phyloP scores from a whole-genome alignment of 30 jellyfish, hydroid and myxozoan genomes.

The Aurelia coerulea region DNA sequence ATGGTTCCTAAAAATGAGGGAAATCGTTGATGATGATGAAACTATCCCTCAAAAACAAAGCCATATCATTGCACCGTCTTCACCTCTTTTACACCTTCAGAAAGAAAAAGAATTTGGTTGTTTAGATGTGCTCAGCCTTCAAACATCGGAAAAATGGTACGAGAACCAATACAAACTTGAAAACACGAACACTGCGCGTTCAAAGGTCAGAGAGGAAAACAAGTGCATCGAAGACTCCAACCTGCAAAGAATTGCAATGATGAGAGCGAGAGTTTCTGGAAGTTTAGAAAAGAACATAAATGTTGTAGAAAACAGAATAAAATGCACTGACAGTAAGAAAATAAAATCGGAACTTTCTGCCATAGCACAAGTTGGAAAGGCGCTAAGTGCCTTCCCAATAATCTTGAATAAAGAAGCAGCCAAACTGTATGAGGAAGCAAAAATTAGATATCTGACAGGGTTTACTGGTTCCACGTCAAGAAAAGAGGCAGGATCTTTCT shows the following conservation, averaged over 20 bases:
- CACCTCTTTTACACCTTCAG: not conserved
- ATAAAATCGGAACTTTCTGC: constrained; percentile 4
- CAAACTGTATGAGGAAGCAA: constrained; percentile 1
- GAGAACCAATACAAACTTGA: constrained; percentile 9
- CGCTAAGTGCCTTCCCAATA: not conserved
- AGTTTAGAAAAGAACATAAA: not conserved
- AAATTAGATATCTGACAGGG: not conserved
- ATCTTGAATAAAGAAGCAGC: constrained; percentile 9
- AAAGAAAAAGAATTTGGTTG: not conserved
- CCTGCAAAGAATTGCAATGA: constrained; percentile 14
- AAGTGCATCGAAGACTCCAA: constrained; percentile 12
- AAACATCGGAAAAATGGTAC: not conserved
- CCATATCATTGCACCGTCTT: not conserved
- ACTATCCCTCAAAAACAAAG: not conserved
- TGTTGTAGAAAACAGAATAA: not conserved
- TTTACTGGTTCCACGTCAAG: not conserved
- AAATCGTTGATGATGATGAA: not conserved
- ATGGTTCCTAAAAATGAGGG: not conserved
- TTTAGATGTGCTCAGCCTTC: not conserved
- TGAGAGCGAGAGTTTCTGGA: constrained; percentile 15
- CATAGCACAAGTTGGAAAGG: not conserved
- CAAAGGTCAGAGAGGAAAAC: constrained; percentile 6
- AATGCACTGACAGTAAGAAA: not conserved
- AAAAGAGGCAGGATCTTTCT: constrained; percentile 11
- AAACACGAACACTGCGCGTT: not conserved